Conservation (phyloP, 2,113 vertebrate species). For the Vimba vimba region DNA sequence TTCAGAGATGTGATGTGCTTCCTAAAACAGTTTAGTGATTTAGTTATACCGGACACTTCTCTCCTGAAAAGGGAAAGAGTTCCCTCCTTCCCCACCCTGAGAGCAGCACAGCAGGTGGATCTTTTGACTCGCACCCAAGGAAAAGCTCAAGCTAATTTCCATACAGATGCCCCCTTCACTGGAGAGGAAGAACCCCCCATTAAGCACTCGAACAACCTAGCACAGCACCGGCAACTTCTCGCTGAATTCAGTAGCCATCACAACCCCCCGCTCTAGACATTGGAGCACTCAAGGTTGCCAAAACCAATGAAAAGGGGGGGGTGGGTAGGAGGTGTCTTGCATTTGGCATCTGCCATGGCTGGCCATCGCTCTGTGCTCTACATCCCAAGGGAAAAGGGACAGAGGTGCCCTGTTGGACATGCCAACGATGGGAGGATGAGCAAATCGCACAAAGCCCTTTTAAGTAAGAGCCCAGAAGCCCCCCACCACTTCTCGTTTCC, state of each 20-base stretch:
- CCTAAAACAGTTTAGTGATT: constrained; percentile 33
- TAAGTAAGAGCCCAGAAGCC: constrained; percentile 38
- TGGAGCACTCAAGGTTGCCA: constrained; percentile 49
- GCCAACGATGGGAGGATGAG: constrained; percentile 25
- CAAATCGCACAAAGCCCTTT: constrained; percentile 50
- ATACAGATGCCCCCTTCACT: constrained; percentile 81
- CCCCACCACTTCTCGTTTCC: constrained; percentile 31
- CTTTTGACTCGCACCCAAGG: constrained; percentile 79
- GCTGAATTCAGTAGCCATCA: constrained; percentile 50
- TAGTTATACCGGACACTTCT: constrained; percentile 40
- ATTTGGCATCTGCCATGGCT: constrained; percentile 72
- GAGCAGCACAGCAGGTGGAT: constrained; percentile 77
- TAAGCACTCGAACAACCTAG: constrained; percentile 30
- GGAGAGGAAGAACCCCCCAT: constrained; percentile 62
- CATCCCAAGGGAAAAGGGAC: constrained; percentile 60
- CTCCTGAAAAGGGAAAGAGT: constrained; percentile 1
- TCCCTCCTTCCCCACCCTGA: constrained; percentile 30
- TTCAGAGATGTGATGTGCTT: constrained; percentile 32
- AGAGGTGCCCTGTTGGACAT: constrained; percentile 69
- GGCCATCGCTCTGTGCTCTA: constrained; percentile 62
- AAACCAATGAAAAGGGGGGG: constrained; percentile 57
- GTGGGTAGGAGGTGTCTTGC: constrained; percentile 53
- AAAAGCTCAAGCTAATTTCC: constrained; percentile 78
- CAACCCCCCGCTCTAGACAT: constrained; percentile 52
- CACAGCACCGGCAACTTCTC: constrained; percentile 28